Evolutionary conservation across 1,140 invertebrate species (phyloP), one percentile per base, ranked within the genome.

Genomic region (Dufourea novaeangliae): DNA sequence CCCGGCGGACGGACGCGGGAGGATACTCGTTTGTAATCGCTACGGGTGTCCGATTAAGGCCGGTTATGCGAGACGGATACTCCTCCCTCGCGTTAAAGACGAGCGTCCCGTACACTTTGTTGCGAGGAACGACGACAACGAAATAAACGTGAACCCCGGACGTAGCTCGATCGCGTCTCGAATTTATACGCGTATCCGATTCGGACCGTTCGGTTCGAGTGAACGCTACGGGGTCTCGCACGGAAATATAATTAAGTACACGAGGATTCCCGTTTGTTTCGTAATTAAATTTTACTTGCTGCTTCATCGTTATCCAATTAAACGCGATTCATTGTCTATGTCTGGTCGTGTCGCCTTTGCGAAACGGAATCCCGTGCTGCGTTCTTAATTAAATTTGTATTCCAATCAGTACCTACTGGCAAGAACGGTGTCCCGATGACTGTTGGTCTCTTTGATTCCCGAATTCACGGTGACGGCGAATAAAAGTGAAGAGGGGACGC

Each of bases 31-130:
- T 79, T 79, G 63, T 68, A 75, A 79, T 79, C 78, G 61, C 78
- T 79, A 79, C 78, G 78, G 78, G 78, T 79, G 78, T 79, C 62
- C 78, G 78, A 79, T 79, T 75, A 79, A 75, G 63, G 41, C 72
- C 62, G 63, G 71, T 68, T 74, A 50, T 61, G 37, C 77, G 70
- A 79, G 39, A 70, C 32, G 44, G 74, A 71, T 71, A n/a, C n/a
- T n/a, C n/a, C 41, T 56, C 7, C 41, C 56, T n/a, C 32, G 22
- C 14, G 39, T 25, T n/a, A 57, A 77, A 62, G 73, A 50, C 64
- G 64, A 69, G 29, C 37, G 57, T 37, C 17, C 50, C n/a, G n/a
- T 25, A 27, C 6, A 59, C 32, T 50, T 76, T 59, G 64, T 29
- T 56, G 46, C 56, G 14, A 5, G 32, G 25, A 4, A 29, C 46